Percentiles rank a stretch among this genome's conserved stretches.
Conservation (phyloP, 2,888 invertebrate genomes). For the Drosophila mayaguana region DNA sequence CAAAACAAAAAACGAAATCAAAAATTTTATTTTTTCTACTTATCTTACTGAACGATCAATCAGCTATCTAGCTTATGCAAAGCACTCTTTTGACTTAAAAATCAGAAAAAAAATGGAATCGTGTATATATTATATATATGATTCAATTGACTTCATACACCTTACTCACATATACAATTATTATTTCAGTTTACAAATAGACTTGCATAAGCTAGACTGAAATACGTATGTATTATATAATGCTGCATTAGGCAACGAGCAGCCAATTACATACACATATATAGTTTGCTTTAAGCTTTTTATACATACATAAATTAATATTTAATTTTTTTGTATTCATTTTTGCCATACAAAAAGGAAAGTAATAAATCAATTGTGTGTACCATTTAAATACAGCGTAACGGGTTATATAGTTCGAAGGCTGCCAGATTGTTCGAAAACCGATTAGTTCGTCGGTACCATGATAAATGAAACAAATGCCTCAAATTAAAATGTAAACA, state of each 20-base stretch:
- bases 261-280: conserved; percentile 47
- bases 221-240: conserved; percentile 26
- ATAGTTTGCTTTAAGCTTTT: conserved; percentile 78
- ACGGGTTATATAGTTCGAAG: conserved; percentile 7
- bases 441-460: neutral
- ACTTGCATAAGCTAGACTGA: conserved; percentile 53
- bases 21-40: conserved; percentile 42
- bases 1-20: conserved; percentile 15
- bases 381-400: conserved; percentile 57
- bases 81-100: conserved; percentile 14
- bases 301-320: conserved; percentile 75
- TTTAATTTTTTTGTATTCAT: conserved; percentile 79
- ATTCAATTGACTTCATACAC: conserved; percentile 23
- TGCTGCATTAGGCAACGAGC: conserved; percentile 36
- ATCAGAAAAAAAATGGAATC: conserved; percentile 26
- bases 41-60: conserved; percentile 46
- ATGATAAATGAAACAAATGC: conserved; percentile 10
- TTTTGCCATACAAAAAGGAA: conserved; percentile 78
- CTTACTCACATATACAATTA: conserved; percentile 19
- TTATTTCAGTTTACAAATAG: conserved; percentile 30
- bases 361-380: conserved; percentile 77
- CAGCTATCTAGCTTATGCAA: conserved; percentile 55
- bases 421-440: conserved; percentile 10
- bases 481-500: conserved; percentile 11
- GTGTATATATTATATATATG: conserved; percentile 25